Evolutionary conservation across 2,888 invertebrate species (phyloP), one percentile per base, ranked within the genome.

Genomic region (Drosophila flavopinicola): DNA sequence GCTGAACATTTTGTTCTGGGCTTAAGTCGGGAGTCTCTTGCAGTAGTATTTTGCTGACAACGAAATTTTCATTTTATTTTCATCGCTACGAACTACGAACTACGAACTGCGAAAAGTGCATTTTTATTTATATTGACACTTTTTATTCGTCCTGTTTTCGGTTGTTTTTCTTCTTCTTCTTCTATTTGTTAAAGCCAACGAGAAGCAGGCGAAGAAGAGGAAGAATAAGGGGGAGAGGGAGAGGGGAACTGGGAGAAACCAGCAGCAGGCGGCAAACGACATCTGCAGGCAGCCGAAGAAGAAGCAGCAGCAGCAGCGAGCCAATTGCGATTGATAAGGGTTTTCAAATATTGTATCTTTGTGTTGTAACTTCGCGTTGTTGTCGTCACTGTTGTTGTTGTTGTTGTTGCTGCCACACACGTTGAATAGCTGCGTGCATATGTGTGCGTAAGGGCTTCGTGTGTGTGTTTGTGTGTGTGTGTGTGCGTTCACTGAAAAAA

Each of bases 261-360:
- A 49, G 11, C 29, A 23, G 27, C 37, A 24, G 15, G 17, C 20
- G 33, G 30, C 29, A 52, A 15, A 48, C 49, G 59, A 51, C 73
- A 73, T 73, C 73, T 72, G 77, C 66, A 56, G 48, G 37, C 47
- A n/a, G n/a, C n/a, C n/a, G n/a, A n/a, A n/a, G n/a, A n/a, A n/a
- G n/a, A n/a, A n/a, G n/a, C n/a, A n/a, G n/a, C n/a, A n/a, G n/a
- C n/a, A 49, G 20, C 53, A 49, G 32, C 41, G 61, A 51, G 48
- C 54, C 67, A 73, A 66, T 73, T 60, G 74, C 78, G 52, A 77
- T 58, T 75, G 78, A 75, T 75, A 75, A 75, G 74, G 74, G 75
- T 73, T 67, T 73, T 60, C 59, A 44, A 59, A 61, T 67, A 73
- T 33, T 54, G 53, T 52, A 45, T 66, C 39, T 58, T 10, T 59